Base-by-base conservation (phyloP, 2,888 invertebrate genomes). In the Crematogaster levior region DNA sequence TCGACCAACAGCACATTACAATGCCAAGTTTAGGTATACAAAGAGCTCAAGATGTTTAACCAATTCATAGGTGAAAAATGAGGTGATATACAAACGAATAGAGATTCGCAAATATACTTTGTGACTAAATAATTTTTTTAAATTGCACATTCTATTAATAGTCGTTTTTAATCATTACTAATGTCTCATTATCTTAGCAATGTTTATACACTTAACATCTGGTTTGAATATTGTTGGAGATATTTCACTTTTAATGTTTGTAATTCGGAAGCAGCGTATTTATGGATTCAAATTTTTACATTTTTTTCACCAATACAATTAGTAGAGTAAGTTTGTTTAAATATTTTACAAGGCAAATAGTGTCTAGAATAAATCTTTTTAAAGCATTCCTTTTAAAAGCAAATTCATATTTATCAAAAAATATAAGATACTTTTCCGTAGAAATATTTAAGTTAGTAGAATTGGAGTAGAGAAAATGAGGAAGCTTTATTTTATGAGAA, bases 1-100 rank as follows among this genome's bases (percentile, higher is more conserved):
- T 74, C 51, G 63, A 61, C 63, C 27, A 30, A 46, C 27, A 30
- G 21, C 15, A 30, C 43, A 74, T 61, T 46, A 18, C 56, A 27
- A 72, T 21, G 6, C 51, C 34, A 53, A 53, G 6, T 37, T 72
- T 40, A 60, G n/a, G 15, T 43, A 15, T 15, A 15, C 9, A 68
- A 15, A 51, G 1, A 6, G 15, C 9, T 18, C 40, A 37, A 72
- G 37, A 56, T 12, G 12, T 40, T 56, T 53, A 12, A 2, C 0
- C 40, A 27, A 24, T n/a, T 37, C 24, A 70, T 37, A 6, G 2
- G 27, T 66, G 18, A 30, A 27, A 66, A 46, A n/a, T 46, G n/a
- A n/a, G n/a, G n/a, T n/a, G n/a, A 24, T 21, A 21, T 61, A 15
- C 4, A 63, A 56, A 30, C 3, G 18, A n/a, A n/a, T n/a, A n/a